Evolutionary conservation across 1,140 invertebrate species (phyloP).

Genomic region (Periplaneta americana): DNA sequence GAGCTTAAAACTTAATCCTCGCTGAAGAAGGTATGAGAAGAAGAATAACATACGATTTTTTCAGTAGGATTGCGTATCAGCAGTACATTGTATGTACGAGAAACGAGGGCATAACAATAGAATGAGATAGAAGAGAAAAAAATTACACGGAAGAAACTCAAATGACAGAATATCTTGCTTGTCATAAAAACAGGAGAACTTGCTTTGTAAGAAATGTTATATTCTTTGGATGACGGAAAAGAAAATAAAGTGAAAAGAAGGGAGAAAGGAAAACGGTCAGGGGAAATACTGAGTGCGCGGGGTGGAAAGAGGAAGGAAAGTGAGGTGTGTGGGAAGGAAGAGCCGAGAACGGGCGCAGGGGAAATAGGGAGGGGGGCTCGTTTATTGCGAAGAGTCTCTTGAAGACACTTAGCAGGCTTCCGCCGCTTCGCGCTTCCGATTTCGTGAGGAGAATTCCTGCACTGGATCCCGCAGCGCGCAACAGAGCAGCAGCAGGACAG

Average conservation of each 20-base stretch:
- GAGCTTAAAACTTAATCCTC: no score
- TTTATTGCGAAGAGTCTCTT: neutral
- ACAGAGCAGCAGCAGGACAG: no score
- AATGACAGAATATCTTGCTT: neutral
- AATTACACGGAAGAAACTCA: neutral
- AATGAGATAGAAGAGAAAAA: neutral
- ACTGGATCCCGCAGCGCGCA: no score
- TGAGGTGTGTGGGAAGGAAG: neutral
- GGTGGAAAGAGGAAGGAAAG: neutral
- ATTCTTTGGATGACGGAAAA: neutral
- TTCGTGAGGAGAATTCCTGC: neutral
- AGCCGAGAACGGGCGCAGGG: neutral
- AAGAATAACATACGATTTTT: no score
- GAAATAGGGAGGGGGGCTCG: neutral
- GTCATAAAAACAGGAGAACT: neutral
- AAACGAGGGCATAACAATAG: neutral
- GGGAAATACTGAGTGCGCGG: neutral
- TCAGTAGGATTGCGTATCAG: no score
- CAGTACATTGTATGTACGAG: neutral
- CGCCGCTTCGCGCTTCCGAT: neutral
- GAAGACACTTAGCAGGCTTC: neutral
- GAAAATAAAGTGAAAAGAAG: neutral
- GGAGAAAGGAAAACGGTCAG: neutral
- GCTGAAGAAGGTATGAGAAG: no score
- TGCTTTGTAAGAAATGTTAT: neutral